Percentiles rank a stretch among this genome's conserved stretches.
phyloP scores from a whole-genome alignment of 1,140 invertebrate genomes.

The Ephestia elutella region DNA sequence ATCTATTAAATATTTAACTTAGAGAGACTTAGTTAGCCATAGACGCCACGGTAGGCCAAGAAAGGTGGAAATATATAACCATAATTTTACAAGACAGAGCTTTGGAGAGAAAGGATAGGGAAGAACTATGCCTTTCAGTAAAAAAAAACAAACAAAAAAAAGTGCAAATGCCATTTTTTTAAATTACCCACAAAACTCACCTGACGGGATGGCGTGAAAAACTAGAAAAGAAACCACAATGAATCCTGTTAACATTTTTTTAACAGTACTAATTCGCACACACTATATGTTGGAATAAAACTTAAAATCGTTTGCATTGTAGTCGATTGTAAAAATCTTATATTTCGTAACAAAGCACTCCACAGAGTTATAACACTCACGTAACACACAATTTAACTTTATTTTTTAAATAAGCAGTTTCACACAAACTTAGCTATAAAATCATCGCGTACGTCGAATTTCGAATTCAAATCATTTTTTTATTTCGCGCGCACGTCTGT shows the following conservation, averaged over 20 bases:
- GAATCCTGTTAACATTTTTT: constrained; percentile 62
- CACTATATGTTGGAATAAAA: constrained; percentile 49
- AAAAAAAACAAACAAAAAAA: too few relatives aligned
- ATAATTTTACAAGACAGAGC: too few relatives aligned
- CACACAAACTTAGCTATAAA: not conserved
- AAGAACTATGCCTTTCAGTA: too few relatives aligned
- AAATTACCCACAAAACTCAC: constrained; percentile 34
- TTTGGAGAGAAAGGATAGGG: too few relatives aligned
- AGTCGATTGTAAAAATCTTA: constrained; percentile 33
- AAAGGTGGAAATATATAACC: too few relatives aligned
- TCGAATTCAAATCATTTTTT: constrained; percentile 44
- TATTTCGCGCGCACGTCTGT: constrained; percentile 35
- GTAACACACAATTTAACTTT: constrained; percentile 22
- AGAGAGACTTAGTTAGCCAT: too few relatives aligned
- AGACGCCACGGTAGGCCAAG: too few relatives aligned
- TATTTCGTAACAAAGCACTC: constrained; percentile 32
- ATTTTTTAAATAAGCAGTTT: constrained; percentile 30
- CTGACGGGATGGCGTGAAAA: constrained; percentile 39
- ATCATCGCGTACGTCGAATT: constrained; percentile 20
- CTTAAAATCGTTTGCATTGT: constrained; percentile 58
- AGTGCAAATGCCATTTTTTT: too few relatives aligned
- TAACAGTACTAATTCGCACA: constrained; percentile 50
- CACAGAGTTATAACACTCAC: constrained; percentile 32
- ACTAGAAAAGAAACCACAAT: constrained; percentile 48
- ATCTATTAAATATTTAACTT: too few relatives aligned